Evolutionary conservation across 2,113 vertebrate genomes (phyloP).

Genomic region (Thalassarche chlororhynchos): DNA sequence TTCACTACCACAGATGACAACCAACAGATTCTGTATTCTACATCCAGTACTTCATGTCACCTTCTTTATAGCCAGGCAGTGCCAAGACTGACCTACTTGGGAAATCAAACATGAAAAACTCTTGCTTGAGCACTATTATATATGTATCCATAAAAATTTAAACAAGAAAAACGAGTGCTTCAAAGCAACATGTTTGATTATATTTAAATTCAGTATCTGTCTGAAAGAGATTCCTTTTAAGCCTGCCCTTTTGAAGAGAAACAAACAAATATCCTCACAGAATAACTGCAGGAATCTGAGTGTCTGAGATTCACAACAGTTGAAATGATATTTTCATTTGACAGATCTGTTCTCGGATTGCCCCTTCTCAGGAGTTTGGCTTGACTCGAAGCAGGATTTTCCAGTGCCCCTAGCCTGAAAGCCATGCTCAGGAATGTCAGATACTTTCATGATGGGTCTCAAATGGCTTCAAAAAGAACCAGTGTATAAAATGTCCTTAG

Average conservation of each 20-base stretch:
- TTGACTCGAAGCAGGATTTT: not conserved
- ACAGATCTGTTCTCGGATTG: not conserved
- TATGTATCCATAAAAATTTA: not conserved
- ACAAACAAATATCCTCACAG: not conserved
- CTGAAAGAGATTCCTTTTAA: slow-evolving; percentile 51
- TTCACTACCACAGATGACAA: not conserved
- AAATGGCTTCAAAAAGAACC: not conserved
- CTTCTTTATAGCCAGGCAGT: not conserved
- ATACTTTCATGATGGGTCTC: not conserved
- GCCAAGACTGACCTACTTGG: not conserved
- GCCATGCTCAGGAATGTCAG: fast-evolving
- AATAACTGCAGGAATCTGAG: not conserved
- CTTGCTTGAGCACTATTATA: not conserved
- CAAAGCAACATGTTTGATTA: slow-evolving; percentile 3
- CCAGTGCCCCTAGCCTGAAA: not conserved
- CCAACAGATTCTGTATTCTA: not conserved
- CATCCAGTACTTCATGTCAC: not conserved
- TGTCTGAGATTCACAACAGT: not conserved
- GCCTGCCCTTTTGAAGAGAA: not conserved
- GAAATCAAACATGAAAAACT: not conserved
- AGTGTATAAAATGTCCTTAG: not conserved
- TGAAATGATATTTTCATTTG: not conserved
- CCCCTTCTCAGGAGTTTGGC: not conserved
- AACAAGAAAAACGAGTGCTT: slow-evolving; percentile 37
- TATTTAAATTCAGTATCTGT: slow-evolving; percentile 34